A percentile compares a stretch with the other conserved stretches of the same genome.
Evolutionary conservation across 2,113 vertebrate genomes (phyloP).

Genomic region (Micromys minutus): DNA sequence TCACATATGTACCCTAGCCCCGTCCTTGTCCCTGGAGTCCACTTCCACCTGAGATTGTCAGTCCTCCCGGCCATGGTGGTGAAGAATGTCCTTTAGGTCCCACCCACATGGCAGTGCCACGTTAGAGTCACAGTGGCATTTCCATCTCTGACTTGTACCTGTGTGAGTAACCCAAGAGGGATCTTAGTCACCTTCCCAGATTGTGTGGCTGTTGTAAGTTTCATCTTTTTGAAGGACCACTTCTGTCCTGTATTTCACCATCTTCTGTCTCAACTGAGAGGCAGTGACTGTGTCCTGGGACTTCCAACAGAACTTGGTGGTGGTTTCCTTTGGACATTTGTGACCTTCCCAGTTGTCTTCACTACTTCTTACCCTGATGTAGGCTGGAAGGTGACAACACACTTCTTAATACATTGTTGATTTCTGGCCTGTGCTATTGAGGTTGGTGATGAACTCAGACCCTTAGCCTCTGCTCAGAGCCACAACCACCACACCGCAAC

Average conservation of each 20-base stretch:
- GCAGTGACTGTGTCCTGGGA: background rate
- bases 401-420: background rate
- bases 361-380: background rate
- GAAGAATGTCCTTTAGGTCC: background rate
- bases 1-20: background rate
- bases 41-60: background rate
- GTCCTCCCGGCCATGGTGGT: background rate
- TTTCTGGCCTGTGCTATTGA: background rate
- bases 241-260: background rate
- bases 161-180: background rate
- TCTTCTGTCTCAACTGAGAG: background rate
- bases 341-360: background rate
- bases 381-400: background rate
- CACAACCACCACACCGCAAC: background rate
- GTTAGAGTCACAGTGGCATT: background rate
- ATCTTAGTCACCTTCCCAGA: background rate
- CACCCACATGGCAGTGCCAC: background rate
- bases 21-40: fast-evolving
- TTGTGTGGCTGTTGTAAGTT: background rate
- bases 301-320: background rate
- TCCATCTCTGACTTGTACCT: background rate
- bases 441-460: background rate
- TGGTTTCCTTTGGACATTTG: background rate
- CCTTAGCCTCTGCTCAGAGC: background rate
- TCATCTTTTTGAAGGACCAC: no score